Percentiles rank a stretch among this genome's conserved stretches.
phyloP scores from a whole-genome alignment of 2,113 vertebrate genomes.

The Neogobius melanostomus region DNA sequence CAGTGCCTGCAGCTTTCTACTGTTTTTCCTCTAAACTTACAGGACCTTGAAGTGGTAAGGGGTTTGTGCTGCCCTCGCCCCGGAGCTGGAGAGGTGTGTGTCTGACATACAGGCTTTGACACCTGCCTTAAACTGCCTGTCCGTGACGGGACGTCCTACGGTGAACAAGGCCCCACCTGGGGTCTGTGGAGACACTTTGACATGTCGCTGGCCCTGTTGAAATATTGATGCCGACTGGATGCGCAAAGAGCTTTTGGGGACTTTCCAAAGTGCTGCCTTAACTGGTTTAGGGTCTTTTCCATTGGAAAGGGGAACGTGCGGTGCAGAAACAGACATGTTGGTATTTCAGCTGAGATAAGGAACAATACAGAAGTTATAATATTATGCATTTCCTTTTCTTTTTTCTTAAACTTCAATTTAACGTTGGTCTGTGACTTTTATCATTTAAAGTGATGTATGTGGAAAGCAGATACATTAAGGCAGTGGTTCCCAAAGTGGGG shows the following conservation, averaged over 20 bases:
- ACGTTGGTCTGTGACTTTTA: no score
- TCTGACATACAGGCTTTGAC: conserved; percentile 43
- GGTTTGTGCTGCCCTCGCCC: conserved; percentile 27
- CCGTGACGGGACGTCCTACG: conserved; percentile 32
- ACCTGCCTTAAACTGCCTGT: conserved; percentile 41
- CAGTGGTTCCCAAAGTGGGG: no score
- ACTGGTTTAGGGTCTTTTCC: not conserved
- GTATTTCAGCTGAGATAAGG: not conserved
- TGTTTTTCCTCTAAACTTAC: conserved; percentile 24
- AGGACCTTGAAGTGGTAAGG: conserved; percentile 57
- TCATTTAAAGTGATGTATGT: no score
- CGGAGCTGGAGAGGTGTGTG: conserved; percentile 23
- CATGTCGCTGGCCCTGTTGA: conserved; percentile 18
- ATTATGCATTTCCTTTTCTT: not conserved
- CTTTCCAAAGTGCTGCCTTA: not conserved
- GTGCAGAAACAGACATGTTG: not conserved
- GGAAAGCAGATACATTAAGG: no score
- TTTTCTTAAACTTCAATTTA: not conserved
- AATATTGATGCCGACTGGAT: conserved; percentile 27
- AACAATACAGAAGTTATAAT: no score
- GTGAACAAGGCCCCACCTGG: conserved; percentile 26
- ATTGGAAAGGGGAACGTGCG: not conserved
- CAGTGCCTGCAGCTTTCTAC: conserved; percentile 29
- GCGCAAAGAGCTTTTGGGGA: conserved; percentile 18
- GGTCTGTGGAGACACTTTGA: conserved; percentile 39